Conservation (phyloP, 2,888 invertebrate genomes). For the Chrysolina americana region DNA sequence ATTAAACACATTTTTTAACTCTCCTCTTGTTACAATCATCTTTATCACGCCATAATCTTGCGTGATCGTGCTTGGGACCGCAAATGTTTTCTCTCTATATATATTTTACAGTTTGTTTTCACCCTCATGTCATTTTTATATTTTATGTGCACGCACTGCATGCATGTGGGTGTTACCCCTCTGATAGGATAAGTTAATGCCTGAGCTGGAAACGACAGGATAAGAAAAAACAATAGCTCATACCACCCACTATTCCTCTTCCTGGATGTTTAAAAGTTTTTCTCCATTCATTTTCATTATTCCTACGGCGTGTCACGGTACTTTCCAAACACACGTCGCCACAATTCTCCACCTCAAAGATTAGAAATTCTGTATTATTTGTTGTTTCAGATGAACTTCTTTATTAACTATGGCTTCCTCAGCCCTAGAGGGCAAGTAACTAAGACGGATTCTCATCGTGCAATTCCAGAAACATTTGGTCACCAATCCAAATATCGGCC, state of each 20-base stretch:
- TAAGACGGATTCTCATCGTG: too few species aligned
- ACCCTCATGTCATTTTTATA: constrained; percentile 54
- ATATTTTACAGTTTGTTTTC: constrained; percentile 56
- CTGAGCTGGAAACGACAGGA: constrained; percentile 10
- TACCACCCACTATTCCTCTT: constrained; percentile 14
- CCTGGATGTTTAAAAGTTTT: constrained; percentile 8
- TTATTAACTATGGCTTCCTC: too few species aligned
- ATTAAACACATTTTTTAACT: constrained; percentile 40
- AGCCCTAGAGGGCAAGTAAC: too few species aligned
- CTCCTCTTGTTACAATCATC: constrained; percentile 48
- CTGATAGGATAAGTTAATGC: constrained; percentile 27
- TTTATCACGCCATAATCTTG: constrained; percentile 51
- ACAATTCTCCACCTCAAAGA: neutral
- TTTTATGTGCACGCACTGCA: constrained; percentile 54
- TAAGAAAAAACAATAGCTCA: constrained; percentile 29
- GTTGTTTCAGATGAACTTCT: too few species aligned
- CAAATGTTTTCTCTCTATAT: constrained; percentile 53
- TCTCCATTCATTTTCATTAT: constrained; percentile 14
- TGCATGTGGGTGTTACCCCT: constrained; percentile 29
- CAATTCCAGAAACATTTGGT: too few species aligned
- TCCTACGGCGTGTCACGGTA: neutral
- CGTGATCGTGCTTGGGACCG: constrained; percentile 51
- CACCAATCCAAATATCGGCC: too few species aligned
- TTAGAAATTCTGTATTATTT: too few species aligned
- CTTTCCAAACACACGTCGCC: neutral